phyloP scores from a whole-genome alignment of 1,140 invertebrate species.

The Macrostomum lignano region DNA sequence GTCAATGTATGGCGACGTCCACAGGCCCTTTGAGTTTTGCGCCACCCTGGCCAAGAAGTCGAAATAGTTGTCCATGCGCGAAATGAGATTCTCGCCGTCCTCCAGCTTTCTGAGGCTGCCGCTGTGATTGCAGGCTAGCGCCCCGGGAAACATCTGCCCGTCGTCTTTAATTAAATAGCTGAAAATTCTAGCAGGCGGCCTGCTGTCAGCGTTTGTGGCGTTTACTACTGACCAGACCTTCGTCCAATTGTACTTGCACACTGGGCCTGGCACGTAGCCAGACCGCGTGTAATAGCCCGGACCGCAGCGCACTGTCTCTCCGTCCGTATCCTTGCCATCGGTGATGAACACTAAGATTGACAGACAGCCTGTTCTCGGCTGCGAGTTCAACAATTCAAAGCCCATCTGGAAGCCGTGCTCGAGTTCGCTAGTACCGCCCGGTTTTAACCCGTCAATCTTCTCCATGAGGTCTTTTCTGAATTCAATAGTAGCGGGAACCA shows the following conservation, averaged over 20 bases:
- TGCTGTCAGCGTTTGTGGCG: background rate
- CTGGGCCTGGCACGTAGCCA: conserved; percentile 29
- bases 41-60: conserved; percentile 25
- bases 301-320: conserved; percentile 27
- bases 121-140: conserved; percentile 21
- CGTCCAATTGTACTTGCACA: conserved; percentile 28
- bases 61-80: conserved; percentile 29
- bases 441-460: conserved; percentile 21
- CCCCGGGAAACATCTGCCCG: conserved; percentile 26
- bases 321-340: conserved; percentile 27
- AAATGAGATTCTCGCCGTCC: conserved; percentile 27
- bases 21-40: conserved; percentile 18
- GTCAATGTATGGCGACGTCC: conserved; percentile 29
- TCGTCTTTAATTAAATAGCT: conserved; percentile 28
- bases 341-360: conserved; percentile 27
- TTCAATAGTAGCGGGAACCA: conserved; percentile 26
- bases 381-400: conserved; percentile 20
- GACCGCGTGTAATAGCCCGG: conserved; percentile 29
- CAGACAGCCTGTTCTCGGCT: conserved; percentile 24
- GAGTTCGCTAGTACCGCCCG: conserved; percentile 27
- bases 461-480: conserved; percentile 27
- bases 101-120: conserved; percentile 23
- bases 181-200: conserved; percentile 23
- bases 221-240: conserved; percentile 21
- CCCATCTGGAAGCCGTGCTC: conserved; percentile 24